Base-by-base conservation (phyloP, 2,113 vertebrate species). In the Corythornis cristatus region DNA sequence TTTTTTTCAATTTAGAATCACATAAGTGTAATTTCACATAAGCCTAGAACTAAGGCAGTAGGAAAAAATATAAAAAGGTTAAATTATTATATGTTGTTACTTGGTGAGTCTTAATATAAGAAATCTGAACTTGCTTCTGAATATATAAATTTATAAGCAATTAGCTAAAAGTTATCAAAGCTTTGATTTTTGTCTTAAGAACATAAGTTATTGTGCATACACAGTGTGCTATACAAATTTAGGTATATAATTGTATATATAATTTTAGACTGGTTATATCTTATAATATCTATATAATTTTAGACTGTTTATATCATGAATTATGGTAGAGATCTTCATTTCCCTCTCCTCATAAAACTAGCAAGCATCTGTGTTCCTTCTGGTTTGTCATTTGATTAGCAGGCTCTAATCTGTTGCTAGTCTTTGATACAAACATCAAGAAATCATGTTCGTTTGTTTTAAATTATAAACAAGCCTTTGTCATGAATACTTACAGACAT, bases 401-500 rank as follows among this genome's bases (percentile, higher is more conserved):
- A 48, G 88, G 92, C 83, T 91, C 94, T 97, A 96, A 97, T 98
- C 94, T 85, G 88, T 97, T 94, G 97, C 83, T 88, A 65, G 86
- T 95, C 92, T 97, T 97, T 96, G 90, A 97, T 97, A 96, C 42
- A 89, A 95, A 84, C 86, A 96, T 94, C 88, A 83, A 95, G 95
- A 96, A 97, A 92, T 95, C 88, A 40, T 81, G 93, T 97, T 92
- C 91, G 96, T 98, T 97, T 97, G 88, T 97, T 97, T 97, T 97
- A 96, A 97, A 96, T 97, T 61, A 97, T 96, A 97, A 97, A 97
- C 97, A 95, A 86, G 87, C 66, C 81, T 97, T 97, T 97, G 91
- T 95, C 92, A 66, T 94, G 89, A 97, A 95, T 95, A 84, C 89
- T 97, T 90, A 86, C 74, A 96, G 93, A 86, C 88, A 93, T 89